Evolutionary conservation across 2,888 invertebrate species (phyloP), one percentile per base, ranked within the genome.

Genomic region (Tridacna crocea): DNA sequence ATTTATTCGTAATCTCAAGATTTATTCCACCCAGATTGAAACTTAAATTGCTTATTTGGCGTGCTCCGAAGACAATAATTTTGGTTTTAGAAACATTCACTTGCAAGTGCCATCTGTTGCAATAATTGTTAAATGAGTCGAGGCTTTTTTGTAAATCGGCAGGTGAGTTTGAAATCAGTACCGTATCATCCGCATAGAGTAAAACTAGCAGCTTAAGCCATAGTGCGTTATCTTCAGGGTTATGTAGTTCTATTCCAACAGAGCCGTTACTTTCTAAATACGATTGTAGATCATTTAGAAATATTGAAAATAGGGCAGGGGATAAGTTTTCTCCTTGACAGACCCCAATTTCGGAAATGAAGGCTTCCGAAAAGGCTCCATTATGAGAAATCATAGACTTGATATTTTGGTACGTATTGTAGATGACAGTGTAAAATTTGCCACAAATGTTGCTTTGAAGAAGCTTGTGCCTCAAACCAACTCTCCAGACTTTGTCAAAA

Each of bases 241-340:
- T 26, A 3, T 27, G 8, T 17, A 65, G 2, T 26, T 11, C 8
- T 72, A 72, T 48, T 24, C 73, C 63, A 26, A 17, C 19, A n/a
- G 51, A 22, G 63, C 78, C 22, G 13, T 78, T 46, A 4, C 10
- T n/a, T 24, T 65, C 26, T 46, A 85, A 55, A 55, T 75, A 70
- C 17, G 63, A 24, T 61, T 82, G 78, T 75, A 84, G 68, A 73
- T 84, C 81, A 70, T 84, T 86, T 24, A 86, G 70, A 72, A 73
- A 86, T 0, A 84, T 12, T 19, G 76, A 72, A 74, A 83, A 83
- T 15, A 83, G 65, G 24, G 79, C 24, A 15, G 77, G 86, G 1
- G 82, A 82, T 55, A 83, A 22, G 46, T 79, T 79, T 76, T 83
- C 83, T 0, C 81, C 81, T 76, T 84, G 83, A 66, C 81, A 58